These are phyloP conservation scores for Rhipidura dahli DNA, from an alignment of 2,113 vertebrate genomes.

Conservation along the genomic window DNA sequence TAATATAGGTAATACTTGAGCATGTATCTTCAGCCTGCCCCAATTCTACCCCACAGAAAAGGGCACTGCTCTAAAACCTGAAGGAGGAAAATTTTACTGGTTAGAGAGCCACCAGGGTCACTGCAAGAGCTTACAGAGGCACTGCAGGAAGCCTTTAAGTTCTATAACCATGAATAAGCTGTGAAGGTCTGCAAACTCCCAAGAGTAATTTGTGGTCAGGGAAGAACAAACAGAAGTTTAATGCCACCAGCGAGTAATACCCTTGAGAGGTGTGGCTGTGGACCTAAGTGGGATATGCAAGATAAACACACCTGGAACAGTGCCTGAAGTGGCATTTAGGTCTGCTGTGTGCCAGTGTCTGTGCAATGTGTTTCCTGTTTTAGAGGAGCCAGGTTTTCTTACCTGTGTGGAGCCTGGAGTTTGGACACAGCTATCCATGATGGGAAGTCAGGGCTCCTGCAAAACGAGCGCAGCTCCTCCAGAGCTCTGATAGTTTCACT, in stretches of 20 bases:
- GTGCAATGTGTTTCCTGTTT: not conserved
- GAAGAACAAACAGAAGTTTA: not conserved
- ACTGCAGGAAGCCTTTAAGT: not conserved
- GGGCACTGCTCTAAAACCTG: not conserved
- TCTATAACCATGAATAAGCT: not conserved
- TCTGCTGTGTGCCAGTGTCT: not conserved
- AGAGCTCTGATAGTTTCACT: slow-evolving; percentile 69
- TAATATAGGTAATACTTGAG: not conserved
- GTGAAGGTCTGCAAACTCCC: not conserved
- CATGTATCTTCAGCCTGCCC: not conserved
- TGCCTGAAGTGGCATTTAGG: not conserved
- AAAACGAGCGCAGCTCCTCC: slow-evolving; percentile 77
- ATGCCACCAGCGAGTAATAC: not conserved
- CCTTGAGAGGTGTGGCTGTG: not conserved
- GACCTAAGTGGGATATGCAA: not conserved
- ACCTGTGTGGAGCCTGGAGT: slow-evolving; percentile 78
- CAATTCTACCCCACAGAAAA: not conserved
- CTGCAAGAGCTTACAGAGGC: not conserved
- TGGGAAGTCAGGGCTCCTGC: slow-evolving; percentile 72
- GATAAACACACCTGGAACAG: not conserved
- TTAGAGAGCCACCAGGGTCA: not conserved
- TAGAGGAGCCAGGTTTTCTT: not conserved
- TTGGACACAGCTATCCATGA: slow-evolving; percentile 78
- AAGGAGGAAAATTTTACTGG: not conserved
- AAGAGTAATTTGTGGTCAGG: not conserved